A percentile compares a stretch with the other conserved stretches of the same genome.
These are phyloP conservation scores for Erythrocercus mccallii DNA, from an alignment of 2,113 vertebrate species.

Conservation along the genomic window DNA sequence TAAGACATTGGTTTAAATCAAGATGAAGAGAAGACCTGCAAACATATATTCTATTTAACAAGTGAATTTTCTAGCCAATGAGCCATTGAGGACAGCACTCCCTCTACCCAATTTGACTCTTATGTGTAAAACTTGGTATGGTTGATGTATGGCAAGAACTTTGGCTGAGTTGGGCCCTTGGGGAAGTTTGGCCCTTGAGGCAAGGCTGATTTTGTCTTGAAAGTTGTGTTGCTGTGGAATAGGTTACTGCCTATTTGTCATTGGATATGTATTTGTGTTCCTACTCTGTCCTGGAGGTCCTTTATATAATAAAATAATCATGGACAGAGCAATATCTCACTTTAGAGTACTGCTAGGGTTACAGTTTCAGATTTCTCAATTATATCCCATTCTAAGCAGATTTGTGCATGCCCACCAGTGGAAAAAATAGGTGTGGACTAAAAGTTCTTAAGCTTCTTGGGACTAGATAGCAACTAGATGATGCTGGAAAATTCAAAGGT, in stretches of 20 bases:
- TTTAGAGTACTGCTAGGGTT: not conserved
- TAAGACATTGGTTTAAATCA: conserved; percentile 39
- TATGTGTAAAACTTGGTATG: not conserved
- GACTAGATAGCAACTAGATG: not conserved
- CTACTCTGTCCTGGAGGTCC: not conserved
- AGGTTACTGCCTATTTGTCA: not conserved
- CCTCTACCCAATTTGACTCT: not conserved
- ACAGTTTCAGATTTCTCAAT: not conserved
- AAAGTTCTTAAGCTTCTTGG: not conserved
- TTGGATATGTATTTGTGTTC: not conserved
- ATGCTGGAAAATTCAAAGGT: not conserved
- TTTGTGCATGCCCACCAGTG: not conserved
- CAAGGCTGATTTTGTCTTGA: not conserved
- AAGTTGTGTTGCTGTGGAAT: not conserved
- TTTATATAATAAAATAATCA: not conserved
- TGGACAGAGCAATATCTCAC: not conserved
- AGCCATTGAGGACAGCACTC: not conserved
- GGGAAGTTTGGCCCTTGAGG: not conserved
- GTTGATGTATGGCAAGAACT: not conserved
- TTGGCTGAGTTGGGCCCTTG: not conserved
- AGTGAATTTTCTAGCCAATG: conserved; percentile 42
- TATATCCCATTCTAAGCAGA: not conserved
- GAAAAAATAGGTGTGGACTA: not conserved
- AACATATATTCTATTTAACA: conserved; percentile 33
- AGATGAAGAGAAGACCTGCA: not conserved